Percentiles rank a stretch among this genome's conserved stretches.
phyloP scores from a whole-genome alignment of 2,797 vertebrate species.

The Brachymystax lenok region DNA sequence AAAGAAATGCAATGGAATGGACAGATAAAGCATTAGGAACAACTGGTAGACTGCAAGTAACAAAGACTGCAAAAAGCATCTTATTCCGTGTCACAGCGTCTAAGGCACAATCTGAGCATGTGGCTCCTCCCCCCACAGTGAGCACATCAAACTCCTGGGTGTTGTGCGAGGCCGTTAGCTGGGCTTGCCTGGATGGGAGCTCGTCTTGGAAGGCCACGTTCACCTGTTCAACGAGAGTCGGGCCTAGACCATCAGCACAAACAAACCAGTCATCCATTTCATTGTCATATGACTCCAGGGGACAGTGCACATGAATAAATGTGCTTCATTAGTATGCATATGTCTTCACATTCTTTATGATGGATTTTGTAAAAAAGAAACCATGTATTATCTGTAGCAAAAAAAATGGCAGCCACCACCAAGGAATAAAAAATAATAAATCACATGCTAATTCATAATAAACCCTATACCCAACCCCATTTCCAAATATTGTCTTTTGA shows the following conservation, averaged over 20 bases:
- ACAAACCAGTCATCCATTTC: slow-evolving; percentile 75
- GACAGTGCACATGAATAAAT: slow-evolving; percentile 81
- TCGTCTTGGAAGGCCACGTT: not conserved
- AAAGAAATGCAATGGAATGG: not conserved
- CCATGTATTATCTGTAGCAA: slow-evolving; percentile 71
- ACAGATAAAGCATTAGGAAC: not conserved
- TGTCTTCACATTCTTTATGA: slow-evolving; percentile 78
- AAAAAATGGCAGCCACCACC: slow-evolving; percentile 71
- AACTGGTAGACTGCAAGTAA: not conserved
- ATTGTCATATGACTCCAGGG: slow-evolving; percentile 80
- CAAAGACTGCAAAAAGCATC: slow-evolving; percentile 62
- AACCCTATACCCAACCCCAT: slow-evolving; percentile 60
- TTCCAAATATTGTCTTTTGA: slow-evolving; percentile 73
- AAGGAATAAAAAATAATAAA: slow-evolving; percentile 77
- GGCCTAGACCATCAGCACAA: slow-evolving; percentile 60
- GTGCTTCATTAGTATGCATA: slow-evolving; percentile 82
- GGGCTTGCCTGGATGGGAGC: slow-evolving; percentile 71
- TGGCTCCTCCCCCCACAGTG: slow-evolving; percentile 92
- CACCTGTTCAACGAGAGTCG: slow-evolving; percentile 59
- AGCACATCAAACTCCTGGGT: slow-evolving; percentile 86
- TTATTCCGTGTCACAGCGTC: slow-evolving; percentile 92
- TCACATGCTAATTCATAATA: slow-evolving; percentile 78
- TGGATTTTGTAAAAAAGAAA: slow-evolving; percentile 75
- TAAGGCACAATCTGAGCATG: slow-evolving; percentile 91
- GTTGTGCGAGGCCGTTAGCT: slow-evolving; percentile 68